Percentiles rank a stretch among this genome's conserved stretches.
Conservation (phyloP, 2,113 vertebrate genomes). For the Sander vitreus region DNA sequence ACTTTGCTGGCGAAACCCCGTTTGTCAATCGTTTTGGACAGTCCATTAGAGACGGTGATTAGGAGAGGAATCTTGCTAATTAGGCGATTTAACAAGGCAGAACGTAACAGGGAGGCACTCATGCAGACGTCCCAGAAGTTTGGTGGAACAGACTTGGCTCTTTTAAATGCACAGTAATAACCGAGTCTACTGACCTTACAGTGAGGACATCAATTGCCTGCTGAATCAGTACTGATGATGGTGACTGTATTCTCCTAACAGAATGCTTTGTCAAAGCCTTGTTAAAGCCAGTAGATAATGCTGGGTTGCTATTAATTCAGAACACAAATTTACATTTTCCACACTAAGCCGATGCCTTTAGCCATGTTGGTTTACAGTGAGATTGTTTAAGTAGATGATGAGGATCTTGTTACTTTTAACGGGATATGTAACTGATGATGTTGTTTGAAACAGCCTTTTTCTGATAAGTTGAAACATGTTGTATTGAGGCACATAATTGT, state of each 20-base stretch:
- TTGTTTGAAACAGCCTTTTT: not conserved
- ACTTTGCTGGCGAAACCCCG: constrained; percentile 48
- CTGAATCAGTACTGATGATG: constrained; percentile 33
- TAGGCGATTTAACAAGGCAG: constrained; percentile 67
- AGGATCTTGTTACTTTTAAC: constrained; percentile 11
- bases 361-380: constrained; percentile 12
- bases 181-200: constrained; percentile 39
- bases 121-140: constrained; percentile 35
- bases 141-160: constrained; percentile 24
- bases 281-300: constrained; percentile 13
- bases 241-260: constrained; percentile 14
- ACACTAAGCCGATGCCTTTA: constrained; percentile 1
- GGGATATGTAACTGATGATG: constrained; percentile 2
- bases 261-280: constrained; percentile 36
- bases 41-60: constrained; percentile 69
- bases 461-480: constrained; percentile 24
- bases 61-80: constrained; percentile 65
- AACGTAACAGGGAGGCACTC: constrained; percentile 28
- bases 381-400: not conserved
- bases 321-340: constrained; percentile 39
- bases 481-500: constrained; percentile 1
- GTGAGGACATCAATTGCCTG: constrained; percentile 26
- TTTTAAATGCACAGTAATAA: constrained; percentile 36
- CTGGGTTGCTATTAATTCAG: constrained; percentile 23
- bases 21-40: constrained; percentile 63